Percentiles rank a stretch among this genome's conserved stretches.
These are phyloP conservation scores for Rostratula benghalensis DNA, from an alignment of 2,113 vertebrate genomes.

Conservation along the genomic window DNA sequence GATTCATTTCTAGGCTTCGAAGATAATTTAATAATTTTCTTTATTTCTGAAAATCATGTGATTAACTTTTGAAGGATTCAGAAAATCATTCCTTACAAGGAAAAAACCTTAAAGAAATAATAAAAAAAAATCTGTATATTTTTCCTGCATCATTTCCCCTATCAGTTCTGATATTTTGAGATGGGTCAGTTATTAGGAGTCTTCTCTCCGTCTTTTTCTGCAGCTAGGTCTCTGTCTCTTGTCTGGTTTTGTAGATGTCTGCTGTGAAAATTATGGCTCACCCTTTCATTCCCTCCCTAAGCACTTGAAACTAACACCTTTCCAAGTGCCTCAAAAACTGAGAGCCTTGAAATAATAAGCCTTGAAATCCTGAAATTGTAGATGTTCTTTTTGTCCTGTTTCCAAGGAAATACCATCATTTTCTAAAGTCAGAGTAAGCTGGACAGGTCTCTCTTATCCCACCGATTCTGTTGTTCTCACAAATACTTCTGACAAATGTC, in stretches of 20 bases:
- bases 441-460: neutral
- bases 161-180: neutral
- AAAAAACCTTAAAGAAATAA: neutral
- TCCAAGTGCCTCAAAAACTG: neutral
- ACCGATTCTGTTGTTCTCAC: neutral
- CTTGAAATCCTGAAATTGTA: neutral
- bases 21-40: neutral
- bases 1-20: neutral
- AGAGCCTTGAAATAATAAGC: neutral
- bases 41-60: neutral
- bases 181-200: too few relatives aligned
- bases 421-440: neutral
- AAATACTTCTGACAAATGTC: neutral
- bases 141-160: neutral
- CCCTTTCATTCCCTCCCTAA: neutral
- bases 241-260: neutral
- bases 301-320: neutral
- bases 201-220: neutral
- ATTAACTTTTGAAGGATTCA: neutral
- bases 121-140: neutral
- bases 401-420: neutral
- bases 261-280: neutral
- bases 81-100: neutral
- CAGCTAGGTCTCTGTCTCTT: fast-evolving
- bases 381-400: neutral